Evolutionary conservation across 2,797 vertebrate species (phyloP).

Genomic region (Myripristis jacobus): DNA sequence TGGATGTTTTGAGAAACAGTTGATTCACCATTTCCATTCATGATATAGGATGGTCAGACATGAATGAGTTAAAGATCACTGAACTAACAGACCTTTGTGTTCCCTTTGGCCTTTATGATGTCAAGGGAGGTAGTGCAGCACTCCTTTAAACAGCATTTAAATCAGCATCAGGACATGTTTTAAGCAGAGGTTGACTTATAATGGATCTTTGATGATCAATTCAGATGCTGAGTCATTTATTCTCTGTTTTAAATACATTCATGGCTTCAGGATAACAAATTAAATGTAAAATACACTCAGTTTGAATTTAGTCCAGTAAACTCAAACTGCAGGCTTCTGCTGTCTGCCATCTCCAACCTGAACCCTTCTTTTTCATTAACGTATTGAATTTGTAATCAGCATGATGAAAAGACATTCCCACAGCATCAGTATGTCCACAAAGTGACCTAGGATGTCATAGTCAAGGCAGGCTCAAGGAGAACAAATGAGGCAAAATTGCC

Average conservation of each 20-base stretch:
- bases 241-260: neutral
- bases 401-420: neutral
- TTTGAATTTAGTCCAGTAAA: neutral
- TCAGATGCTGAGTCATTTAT: neutral
- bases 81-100: neutral
- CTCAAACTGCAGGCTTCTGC: neutral
- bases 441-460: neutral
- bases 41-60: neutral
- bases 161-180: neutral
- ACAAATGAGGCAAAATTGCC: neutral
- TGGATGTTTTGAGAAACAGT: neutral
- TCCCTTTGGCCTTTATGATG: neutral
- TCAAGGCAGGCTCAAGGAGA: neutral
- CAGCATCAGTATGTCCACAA: neutral
- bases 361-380: neutral
- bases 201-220: neutral
- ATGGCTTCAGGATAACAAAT: neutral
- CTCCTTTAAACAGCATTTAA: neutral
- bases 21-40: neutral
- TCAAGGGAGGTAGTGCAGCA: neutral
- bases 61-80: neutral
- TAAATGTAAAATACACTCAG: neutral
- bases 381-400: neutral
- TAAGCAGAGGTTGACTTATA: neutral
- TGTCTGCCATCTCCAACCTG: neutral